Evolutionary conservation across 2,113 vertebrate species (phyloP).

Genomic region (Ictidomys tridecemlineatus): DNA sequence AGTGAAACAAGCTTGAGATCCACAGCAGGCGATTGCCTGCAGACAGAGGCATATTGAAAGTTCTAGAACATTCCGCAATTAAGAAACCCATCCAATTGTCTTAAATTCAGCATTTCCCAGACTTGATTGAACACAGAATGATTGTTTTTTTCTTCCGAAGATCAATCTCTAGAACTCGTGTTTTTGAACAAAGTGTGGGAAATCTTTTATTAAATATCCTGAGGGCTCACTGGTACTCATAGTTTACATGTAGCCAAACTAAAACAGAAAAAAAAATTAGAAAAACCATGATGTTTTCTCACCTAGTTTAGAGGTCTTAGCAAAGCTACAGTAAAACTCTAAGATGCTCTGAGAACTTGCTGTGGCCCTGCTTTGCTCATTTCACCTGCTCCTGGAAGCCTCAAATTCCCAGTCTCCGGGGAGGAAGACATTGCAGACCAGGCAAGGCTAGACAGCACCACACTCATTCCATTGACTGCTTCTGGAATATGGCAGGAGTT

Average conservation of each 20-base stretch:
- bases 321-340: neutral
- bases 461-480: neutral
- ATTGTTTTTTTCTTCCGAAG: neutral
- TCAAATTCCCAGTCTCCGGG: neutral
- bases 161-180: neutral
- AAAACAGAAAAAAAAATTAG: neutral
- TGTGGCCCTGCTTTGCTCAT: neutral
- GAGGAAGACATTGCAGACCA: neutral
- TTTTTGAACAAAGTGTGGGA: neutral
- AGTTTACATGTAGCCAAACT: neutral
- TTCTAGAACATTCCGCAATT: neutral
- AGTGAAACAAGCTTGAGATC: neutral
- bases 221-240: neutral
- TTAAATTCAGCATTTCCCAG: neutral
- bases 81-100: neutral
- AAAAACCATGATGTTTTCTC: neutral
- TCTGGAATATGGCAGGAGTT: neutral
- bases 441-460: no score
- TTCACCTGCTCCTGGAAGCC: neutral
- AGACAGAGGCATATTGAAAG: neutral
- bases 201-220: neutral
- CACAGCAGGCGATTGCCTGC: neutral
- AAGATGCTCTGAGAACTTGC: neutral
- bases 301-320: neutral
- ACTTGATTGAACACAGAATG: neutral